Evolutionary conservation across 2,797 vertebrate species (phyloP).

Genomic region (Sciurus vulgaris): DNA sequence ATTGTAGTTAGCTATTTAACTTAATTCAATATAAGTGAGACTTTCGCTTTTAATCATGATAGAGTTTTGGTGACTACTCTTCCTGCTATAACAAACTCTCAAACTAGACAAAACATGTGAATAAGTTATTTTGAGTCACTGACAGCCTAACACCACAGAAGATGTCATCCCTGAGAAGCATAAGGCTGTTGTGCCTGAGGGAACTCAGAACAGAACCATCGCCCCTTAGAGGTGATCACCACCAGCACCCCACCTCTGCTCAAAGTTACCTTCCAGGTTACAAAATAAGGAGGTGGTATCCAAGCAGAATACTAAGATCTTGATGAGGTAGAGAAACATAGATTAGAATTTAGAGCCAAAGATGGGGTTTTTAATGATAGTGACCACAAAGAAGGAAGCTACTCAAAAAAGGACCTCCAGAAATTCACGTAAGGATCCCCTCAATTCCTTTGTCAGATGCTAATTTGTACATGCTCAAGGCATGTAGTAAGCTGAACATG

Average conservation of each 20-base stretch:
- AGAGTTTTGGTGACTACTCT: not conserved
- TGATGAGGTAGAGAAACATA: not conserved
- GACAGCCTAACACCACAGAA: not conserved
- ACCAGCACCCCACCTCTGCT: not conserved
- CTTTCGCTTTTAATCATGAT: slow-evolving; percentile 11
- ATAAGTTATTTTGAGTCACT: not conserved
- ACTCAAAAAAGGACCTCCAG: not conserved
- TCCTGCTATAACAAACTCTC: not conserved
- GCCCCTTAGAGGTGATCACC: not conserved
- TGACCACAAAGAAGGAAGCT: not conserved
- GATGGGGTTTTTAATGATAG: not conserved
- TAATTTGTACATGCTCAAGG: not conserved
- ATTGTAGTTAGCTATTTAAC: slow-evolving; percentile 46
- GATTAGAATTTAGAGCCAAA: not conserved
- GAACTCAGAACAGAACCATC: not conserved
- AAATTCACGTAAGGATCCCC: not conserved
- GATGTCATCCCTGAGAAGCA: not conserved
- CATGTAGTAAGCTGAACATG: not conserved
- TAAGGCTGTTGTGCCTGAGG: not conserved
- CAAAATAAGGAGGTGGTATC: not conserved
- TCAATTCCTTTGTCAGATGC: not conserved
- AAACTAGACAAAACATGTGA: slow-evolving; percentile 27
- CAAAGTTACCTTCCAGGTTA: not conserved
- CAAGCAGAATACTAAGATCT: not conserved
- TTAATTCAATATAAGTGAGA: slow-evolving; percentile 7